These are phyloP conservation scores for honey bee (Apis mellifera) DNA, from an alignment of 1,140 invertebrate genomes.

Conservation along the genomic window Amel_HAv3.1 CM009931.2:21538501-21539000, in stretches of 20 bases:
- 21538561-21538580: background rate
- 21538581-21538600: slow-evolving; percentile 45
- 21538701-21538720: background rate
- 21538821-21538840: slow-evolving; percentile 81
- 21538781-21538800: slow-evolving; percentile 80
- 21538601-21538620: slow-evolving; percentile 62
- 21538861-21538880: slow-evolving; percentile 73
- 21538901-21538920: background rate
- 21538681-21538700: slow-evolving; percentile 27
- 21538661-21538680: background rate
- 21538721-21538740: slow-evolving; percentile 39
- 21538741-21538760: slow-evolving; percentile 58
- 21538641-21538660: slow-evolving; percentile 24
- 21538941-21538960: background rate
- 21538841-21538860: slow-evolving; percentile 78
- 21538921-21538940: too few species aligned
- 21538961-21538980: background rate
- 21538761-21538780: slow-evolving; percentile 71
- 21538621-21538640: slow-evolving; percentile 57
- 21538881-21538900: slow-evolving; percentile 7
- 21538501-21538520: background rate
- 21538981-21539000: background rate
- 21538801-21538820: slow-evolving; percentile 80
- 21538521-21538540: slow-evolving; percentile 23
- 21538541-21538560: background rate